Evolutionary conservation across 2,113 vertebrate species (phyloP).

Genomic region (Oriolus oriolus): DNA sequence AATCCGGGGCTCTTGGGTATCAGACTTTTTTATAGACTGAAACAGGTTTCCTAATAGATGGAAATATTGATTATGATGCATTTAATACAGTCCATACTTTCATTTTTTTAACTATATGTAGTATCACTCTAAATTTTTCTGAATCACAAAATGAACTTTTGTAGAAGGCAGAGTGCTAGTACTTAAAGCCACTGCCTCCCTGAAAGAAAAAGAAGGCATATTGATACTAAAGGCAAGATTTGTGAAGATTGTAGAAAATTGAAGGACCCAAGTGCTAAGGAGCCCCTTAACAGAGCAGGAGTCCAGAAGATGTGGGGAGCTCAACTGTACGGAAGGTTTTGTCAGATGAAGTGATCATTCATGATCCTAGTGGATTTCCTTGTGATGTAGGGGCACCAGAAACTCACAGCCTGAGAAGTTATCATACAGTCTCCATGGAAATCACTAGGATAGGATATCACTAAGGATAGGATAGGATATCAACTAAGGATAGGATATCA

Average conservation of each 20-base stretch:
- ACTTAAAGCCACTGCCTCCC: neutral
- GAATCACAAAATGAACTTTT: neutral
- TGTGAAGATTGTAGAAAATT: neutral
- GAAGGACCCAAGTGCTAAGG: neutral
- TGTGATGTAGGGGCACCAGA: neutral
- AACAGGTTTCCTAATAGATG: neutral
- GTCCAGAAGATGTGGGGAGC: neutral
- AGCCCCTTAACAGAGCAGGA: neutral
- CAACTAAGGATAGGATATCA: neutral
- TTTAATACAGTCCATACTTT: neutral
- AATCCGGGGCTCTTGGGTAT: neutral
- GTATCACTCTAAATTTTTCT: neutral
- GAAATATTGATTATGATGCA: neutral
- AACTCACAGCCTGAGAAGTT: neutral
- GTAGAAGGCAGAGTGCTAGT: neutral
- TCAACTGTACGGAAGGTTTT: neutral
- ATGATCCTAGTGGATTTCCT: neutral
- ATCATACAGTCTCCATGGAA: neutral
- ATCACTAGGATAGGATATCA: neutral
- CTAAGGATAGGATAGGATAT: neutral
- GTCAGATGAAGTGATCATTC: neutral
- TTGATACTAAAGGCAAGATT: neutral
- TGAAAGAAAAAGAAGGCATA: neutral
- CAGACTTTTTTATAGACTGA: neutral
- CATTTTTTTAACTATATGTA: neutral